These are phyloP conservation scores for Tetraodon nigroviridis DNA, from an alignment of 2,113 vertebrate species.

Conservation along the genomic window DNA sequence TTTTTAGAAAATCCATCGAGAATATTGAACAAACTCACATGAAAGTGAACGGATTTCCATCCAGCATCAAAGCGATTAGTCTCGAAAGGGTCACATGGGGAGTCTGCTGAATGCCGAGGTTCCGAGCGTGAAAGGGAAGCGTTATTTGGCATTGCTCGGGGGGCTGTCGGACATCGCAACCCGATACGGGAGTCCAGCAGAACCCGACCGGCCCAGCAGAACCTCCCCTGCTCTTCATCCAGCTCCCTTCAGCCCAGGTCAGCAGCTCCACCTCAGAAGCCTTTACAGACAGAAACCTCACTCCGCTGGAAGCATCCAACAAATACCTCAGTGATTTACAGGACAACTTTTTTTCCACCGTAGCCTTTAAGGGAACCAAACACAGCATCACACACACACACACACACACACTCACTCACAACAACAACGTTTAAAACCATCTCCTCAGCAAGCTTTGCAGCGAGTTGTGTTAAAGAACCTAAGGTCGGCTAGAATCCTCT, in stretches of 20 bases:
- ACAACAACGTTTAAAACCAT: neutral
- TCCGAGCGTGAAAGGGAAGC: neutral
- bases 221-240: conserved; percentile 2
- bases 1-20: conserved; percentile 17
- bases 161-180: neutral
- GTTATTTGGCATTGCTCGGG: conserved; percentile 7
- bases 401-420: conserved; percentile 28
- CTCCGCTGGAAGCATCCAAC: conserved; percentile 55
- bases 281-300: conserved; percentile 70
- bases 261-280: conserved; percentile 69
- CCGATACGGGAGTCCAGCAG: no score
- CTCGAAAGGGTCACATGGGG: conserved; percentile 23
- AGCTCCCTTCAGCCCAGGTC: conserved; percentile 54
- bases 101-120: conserved; percentile 15
- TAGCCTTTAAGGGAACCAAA: conserved; percentile 65
- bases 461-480: conserved; percentile 27
- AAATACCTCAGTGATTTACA: conserved; percentile 64
- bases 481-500: conserved; percentile 22
- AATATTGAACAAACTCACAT: conserved; percentile 17
- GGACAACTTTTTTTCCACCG: conserved; percentile 45
- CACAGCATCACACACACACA: conserved; percentile 41
- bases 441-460: conserved; percentile 43
- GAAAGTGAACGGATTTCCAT: conserved; percentile 26
- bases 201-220: conserved; percentile 11
- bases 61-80: conserved; percentile 36